Evolutionary conservation across 2,797 vertebrate genomes (phyloP).

Genomic region (Halcyon smyrnensis): DNA sequence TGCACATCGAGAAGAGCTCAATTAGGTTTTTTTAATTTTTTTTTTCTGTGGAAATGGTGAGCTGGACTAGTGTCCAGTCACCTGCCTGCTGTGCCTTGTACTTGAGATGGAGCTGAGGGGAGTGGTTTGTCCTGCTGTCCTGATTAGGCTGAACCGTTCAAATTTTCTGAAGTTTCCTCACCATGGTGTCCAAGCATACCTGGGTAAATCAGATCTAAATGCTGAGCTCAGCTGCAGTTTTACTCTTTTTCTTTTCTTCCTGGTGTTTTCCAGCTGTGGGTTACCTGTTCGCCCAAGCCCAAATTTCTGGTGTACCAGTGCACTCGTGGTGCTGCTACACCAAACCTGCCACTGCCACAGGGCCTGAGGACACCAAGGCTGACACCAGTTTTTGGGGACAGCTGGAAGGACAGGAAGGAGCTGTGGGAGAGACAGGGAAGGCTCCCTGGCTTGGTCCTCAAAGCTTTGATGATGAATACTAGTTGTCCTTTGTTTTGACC

Average conservation of each 20-base stretch:
- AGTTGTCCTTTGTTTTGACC: background rate
- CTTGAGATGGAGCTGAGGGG: background rate
- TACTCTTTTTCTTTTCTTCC: background rate
- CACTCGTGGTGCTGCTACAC: accelerated
- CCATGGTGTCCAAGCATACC: accelerated
- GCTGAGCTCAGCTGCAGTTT: background rate
- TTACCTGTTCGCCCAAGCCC: background rate
- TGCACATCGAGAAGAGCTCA: background rate
- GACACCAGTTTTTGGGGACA: background rate
- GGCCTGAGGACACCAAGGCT: background rate
- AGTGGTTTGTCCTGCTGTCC: background rate
- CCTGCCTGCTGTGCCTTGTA: background rate
- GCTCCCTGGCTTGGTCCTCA: background rate
- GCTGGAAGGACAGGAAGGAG: background rate
- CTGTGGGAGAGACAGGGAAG: background rate
- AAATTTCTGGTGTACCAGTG: accelerated
- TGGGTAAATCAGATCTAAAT: background rate
- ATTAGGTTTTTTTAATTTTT: background rate
- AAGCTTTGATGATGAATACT: background rate
- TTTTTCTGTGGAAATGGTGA: background rate
- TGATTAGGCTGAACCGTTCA: background rate
- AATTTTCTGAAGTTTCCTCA: background rate
- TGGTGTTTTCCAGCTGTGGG: background rate
- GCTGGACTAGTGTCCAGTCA: background rate
- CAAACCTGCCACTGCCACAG: accelerated